Evolutionary conservation across 1,140 invertebrate species (phyloP).

Genomic region (Halictus rubicundus): DNA sequence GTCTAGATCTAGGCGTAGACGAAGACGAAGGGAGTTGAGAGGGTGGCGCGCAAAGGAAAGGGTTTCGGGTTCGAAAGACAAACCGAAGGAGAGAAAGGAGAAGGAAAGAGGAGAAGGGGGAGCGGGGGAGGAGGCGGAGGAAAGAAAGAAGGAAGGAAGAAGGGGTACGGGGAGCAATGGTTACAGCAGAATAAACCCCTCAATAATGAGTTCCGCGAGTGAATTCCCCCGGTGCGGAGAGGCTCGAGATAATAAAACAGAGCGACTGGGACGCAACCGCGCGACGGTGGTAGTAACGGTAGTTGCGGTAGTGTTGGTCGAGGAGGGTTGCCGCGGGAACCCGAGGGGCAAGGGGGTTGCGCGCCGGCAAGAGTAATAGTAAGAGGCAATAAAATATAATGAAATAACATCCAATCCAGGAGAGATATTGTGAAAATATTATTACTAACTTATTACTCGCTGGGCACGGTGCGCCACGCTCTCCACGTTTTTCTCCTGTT

Average conservation of each 20-base stretch:
- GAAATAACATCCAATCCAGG: constrained; percentile 81
- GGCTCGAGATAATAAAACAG: constrained; percentile 79
- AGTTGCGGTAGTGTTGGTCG: constrained; percentile 30
- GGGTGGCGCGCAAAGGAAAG: too few species aligned
- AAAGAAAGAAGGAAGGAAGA: neutral
- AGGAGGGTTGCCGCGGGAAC: constrained; percentile 11
- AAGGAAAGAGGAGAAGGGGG: constrained; percentile 6
- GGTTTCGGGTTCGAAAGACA: constrained; percentile 4
- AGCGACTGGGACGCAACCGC: constrained; percentile 56
- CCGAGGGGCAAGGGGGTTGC: constrained; percentile 20
- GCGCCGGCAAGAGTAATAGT: constrained; percentile 74
- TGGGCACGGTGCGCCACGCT: constrained; percentile 65
- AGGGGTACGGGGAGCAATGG: constrained; percentile 63
- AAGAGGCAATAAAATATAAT: constrained; percentile 81
- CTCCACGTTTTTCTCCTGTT: constrained; percentile 54
- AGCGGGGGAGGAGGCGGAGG: constrained; percentile 12
- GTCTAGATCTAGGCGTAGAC: too few species aligned
- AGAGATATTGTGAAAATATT: constrained; percentile 81
- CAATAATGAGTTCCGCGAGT: constrained; percentile 79
- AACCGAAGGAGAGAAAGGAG: constrained; percentile 32
- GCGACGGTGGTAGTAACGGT: constrained; percentile 48
- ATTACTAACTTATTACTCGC: constrained; percentile 80
- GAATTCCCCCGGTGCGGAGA: constrained; percentile 76
- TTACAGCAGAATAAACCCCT: constrained; percentile 80
- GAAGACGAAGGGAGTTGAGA: neutral